Evolutionary conservation across 2,797 vertebrate species (phyloP).

Genomic region (Tokudaia tokunoshimensis): DNA sequence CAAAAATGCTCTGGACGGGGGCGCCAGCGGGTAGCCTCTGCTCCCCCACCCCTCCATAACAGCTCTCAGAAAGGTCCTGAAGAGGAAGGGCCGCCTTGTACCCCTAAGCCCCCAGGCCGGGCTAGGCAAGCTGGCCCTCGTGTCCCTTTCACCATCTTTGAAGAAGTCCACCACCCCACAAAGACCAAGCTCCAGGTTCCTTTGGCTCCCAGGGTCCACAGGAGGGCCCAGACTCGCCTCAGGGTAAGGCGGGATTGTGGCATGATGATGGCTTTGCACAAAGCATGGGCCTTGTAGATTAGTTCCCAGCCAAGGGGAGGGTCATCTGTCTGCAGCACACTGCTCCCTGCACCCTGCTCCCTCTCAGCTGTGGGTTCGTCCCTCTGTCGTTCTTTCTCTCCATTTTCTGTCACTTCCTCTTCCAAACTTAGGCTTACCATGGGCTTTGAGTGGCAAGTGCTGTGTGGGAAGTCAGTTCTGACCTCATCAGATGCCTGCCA

Average conservation of each 20-base stretch:
- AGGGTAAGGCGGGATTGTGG: conserved; percentile 87
- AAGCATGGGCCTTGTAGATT: background rate
- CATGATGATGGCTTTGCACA: background rate
- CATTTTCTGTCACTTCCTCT: background rate
- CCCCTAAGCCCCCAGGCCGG: conserved; percentile 84
- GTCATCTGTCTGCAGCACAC: background rate
- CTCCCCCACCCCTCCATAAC: background rate
- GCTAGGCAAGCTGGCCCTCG: conserved; percentile 74
- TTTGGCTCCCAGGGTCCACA: conserved; percentile 90
- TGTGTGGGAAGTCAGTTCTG: background rate
- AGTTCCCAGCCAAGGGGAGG: background rate
- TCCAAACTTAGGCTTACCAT: background rate
- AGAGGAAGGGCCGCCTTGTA: conserved; percentile 78
- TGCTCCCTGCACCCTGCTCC: background rate
- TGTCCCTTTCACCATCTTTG: conserved; percentile 92
- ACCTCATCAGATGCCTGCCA: background rate
- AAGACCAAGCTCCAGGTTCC: conserved; percentile 87
- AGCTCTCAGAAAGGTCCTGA: conserved; percentile 68
- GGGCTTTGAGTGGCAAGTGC: background rate
- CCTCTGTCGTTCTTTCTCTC: background rate
- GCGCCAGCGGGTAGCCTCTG: conserved; percentile 39
- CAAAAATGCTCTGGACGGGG: conserved; percentile 83
- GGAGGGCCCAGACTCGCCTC: conserved; percentile 90
- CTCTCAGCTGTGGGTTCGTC: background rate
- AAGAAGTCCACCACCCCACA: conserved; percentile 87